Conservation (phyloP, 1,140 invertebrate species). For the Chironomus striatipennis region DNA sequence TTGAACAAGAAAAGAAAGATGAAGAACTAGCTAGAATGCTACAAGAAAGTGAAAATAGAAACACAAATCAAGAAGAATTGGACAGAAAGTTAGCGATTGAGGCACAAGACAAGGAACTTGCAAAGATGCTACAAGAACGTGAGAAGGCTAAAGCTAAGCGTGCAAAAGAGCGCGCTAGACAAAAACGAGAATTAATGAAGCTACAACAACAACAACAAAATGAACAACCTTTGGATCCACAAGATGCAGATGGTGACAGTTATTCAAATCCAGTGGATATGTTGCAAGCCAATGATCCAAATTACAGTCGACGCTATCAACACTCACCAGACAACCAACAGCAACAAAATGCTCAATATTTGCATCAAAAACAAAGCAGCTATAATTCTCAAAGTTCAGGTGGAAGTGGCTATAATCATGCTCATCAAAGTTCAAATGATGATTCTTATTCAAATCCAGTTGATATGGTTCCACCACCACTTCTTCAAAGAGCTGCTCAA, state of each 20-base stretch:
- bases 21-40: slow-evolving; percentile 48
- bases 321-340: slow-evolving; percentile 33
- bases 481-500: slow-evolving; percentile 32
- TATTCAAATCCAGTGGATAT: slow-evolving; percentile 38
- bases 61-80: slow-evolving; percentile 51
- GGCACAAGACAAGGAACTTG: slow-evolving; percentile 83
- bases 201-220: slow-evolving; percentile 37
- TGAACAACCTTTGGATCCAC: slow-evolving; percentile 31
- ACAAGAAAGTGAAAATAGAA: slow-evolving; percentile 50
- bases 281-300: slow-evolving; percentile 28
- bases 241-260: slow-evolving; percentile 37
- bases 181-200: slow-evolving; percentile 45
- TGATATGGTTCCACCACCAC: slow-evolving; percentile 35
- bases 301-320: slow-evolving; percentile 32
- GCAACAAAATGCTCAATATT: slow-evolving; percentile 24
- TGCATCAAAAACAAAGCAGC: slow-evolving; percentile 25
- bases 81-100: slow-evolving; percentile 75
- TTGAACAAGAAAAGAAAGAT: slow-evolving; percentile 53
- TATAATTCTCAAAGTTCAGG: background rate
- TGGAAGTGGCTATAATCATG: slow-evolving; percentile 19
- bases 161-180: slow-evolving; percentile 56
- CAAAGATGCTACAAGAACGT: slow-evolving; percentile 79
- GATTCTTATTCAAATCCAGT: slow-evolving; percentile 40
- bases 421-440: slow-evolving; percentile 31
- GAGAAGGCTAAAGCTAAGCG: slow-evolving; percentile 59